Base-by-base conservation (phyloP, 1,140 invertebrate genomes). In the Lepidurus packardi region DNA sequence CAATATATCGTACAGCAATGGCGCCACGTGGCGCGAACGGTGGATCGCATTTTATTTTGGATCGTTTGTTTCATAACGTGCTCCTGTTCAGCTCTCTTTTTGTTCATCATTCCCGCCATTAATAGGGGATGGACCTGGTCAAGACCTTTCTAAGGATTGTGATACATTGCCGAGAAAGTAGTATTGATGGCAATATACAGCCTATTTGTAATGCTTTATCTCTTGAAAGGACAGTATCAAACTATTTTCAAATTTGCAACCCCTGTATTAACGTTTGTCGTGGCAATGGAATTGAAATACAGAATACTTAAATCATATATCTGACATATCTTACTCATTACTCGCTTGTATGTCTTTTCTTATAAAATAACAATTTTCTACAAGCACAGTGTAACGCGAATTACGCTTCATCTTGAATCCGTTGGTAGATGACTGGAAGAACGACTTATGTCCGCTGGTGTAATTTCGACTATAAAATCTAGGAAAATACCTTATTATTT, bases 21-120 rank as follows among this genome's bases (percentile, higher is more conserved):
- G 88, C 80, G 87, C 43, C 83, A 85, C 73, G 83, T 90, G 25
- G 89, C 89, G 11, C 84, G 87, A 80, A 84, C 85, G 75, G 84
- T 90, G 8, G 89, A 90, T 82, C 82, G 88, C 47, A 84, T 89
- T 45, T 84, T 90, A 21, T 90, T 90, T 82, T 89, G 87, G 85
- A 84, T 90, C 25, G 90, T 90, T 82, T 84, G 89, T 21, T 79
- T 86, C 21, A 84, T 86, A 24, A 89, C 89, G 1, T 79, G 86
- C 13, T 81, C 86, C 41, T 88, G 88, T 8, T 87, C 87, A 0
- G 81, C 87, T 47, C 81, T 86, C 2, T 85, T 89, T 77, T 83
- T 89, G 1, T 81, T 87, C 43, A 83, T 88, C 75, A 82, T 87
- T n/a, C 87, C 87, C 2, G 77, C 86, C 21, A 82, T 86, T 73